Conservation (phyloP, 2,797 vertebrate genomes). For the Ciconia nigra region DNA sequence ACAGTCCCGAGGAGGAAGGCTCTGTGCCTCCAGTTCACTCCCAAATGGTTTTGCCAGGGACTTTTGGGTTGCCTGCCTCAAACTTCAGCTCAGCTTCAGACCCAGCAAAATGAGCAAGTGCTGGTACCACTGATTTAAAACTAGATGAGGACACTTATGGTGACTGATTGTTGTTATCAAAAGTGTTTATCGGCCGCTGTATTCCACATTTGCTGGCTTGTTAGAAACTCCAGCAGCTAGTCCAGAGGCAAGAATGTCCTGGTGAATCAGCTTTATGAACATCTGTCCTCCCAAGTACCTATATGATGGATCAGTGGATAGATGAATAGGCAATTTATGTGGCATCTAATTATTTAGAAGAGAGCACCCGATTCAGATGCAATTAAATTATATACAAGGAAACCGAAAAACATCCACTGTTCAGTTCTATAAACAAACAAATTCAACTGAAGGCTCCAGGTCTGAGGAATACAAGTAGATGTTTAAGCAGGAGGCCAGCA, state of each 20-base stretch:
- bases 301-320: background rate
- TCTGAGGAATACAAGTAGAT: background rate
- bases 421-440: background rate
- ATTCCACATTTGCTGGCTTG: background rate
- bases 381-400: background rate
- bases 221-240: background rate
- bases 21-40: background rate
- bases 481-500: background rate
- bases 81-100: background rate
- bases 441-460: background rate
- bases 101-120: background rate
- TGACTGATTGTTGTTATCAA: background rate
- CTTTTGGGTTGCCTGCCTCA: background rate
- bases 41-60: background rate
- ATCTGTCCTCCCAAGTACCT: background rate
- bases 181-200: background rate
- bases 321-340: conserved; percentile 22
- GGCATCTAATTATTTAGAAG: background rate
- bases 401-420: background rate
- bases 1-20: background rate
- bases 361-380: background rate
- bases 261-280: background rate
- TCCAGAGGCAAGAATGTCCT: background rate
- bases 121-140: background rate
- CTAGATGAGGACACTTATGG: background rate